Percentiles rank a stretch among this genome's conserved stretches.
These are phyloP conservation scores for Tyrannus savana DNA, from an alignment of 2,113 vertebrate genomes.

Conservation along the genomic window DNA sequence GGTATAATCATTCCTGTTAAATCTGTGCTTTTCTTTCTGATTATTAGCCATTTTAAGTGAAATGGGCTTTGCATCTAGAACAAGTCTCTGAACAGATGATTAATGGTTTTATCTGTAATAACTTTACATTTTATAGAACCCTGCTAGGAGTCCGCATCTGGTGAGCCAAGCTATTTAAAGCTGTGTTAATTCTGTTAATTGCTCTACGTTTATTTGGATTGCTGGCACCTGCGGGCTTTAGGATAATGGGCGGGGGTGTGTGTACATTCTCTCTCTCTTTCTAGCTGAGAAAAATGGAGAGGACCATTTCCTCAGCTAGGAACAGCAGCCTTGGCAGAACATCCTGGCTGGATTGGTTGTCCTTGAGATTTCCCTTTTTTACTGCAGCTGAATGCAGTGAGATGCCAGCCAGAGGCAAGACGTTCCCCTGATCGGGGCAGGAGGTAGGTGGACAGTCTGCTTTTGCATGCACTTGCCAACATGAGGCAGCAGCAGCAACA, in stretches of 20 bases:
- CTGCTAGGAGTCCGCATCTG: constrained; percentile 79
- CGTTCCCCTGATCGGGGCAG: not conserved
- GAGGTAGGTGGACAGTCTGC: not conserved
- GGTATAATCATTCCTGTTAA: constrained; percentile 48
- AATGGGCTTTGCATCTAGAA: constrained; percentile 76
- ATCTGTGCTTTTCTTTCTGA: constrained; percentile 63
- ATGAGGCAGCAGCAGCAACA: not conserved
- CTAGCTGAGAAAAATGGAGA: constrained; percentile 50
- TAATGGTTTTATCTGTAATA: constrained; percentile 81
- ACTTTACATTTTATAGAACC: constrained; percentile 80
- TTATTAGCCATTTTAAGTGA: constrained; percentile 76
- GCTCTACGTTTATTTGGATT: constrained; percentile 80
- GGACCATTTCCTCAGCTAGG: constrained; percentile 50
- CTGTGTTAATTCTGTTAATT: constrained; percentile 85
- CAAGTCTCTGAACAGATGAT: constrained; percentile 82
- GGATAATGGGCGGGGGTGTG: constrained; percentile 55
- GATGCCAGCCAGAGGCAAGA: constrained; percentile 30
- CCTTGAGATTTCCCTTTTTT: constrained; percentile 49
- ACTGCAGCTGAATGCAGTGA: constrained; percentile 37
- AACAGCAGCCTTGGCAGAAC: constrained; percentile 60
- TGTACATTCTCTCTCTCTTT: constrained; percentile 19
- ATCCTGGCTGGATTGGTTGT: constrained; percentile 39
- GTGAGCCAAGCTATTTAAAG: constrained; percentile 82
- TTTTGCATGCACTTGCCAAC: constrained; percentile 4
- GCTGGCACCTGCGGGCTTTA: constrained; percentile 79